Percentiles rank a stretch among this genome's conserved stretches.
Evolutionary conservation across 1,140 invertebrate genomes (phyloP).

Genomic region (Eubasilissa regina): DNA sequence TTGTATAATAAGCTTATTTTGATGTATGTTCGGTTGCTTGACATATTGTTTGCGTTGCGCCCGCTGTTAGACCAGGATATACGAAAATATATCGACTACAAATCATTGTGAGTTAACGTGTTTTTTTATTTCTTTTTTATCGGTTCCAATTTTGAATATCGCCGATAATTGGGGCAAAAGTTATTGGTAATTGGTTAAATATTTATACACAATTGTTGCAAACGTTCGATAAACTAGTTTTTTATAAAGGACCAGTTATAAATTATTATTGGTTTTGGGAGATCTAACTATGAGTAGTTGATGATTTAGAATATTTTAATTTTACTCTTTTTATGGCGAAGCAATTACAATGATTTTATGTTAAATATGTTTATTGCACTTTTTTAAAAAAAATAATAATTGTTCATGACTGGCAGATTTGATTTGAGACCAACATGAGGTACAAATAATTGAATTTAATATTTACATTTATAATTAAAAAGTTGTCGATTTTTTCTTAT

Average conservation of each 20-base stretch:
- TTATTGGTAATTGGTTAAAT: constrained; percentile 6
- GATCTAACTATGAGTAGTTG: no score
- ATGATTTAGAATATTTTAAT: no score
- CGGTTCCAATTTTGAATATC: not conserved
- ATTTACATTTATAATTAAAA: not conserved
- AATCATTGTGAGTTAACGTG: constrained; percentile 1
- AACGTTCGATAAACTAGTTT: no score
- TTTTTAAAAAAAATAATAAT: no score
- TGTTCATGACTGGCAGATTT: not conserved
- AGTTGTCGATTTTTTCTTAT: no score
- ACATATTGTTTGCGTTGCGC: not conserved
- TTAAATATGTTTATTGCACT: no score
- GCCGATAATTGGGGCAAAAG: not conserved
- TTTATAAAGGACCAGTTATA: no score
- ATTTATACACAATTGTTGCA: not conserved
- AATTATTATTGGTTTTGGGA: no score
- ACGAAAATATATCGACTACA: constrained; percentile 5
- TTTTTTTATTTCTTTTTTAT: not conserved
- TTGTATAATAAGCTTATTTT: constrained; percentile 13
- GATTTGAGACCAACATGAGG: no score
- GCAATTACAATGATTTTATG: no score
- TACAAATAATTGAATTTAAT: no score
- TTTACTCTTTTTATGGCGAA: no score
- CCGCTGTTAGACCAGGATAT: constrained; percentile 27
- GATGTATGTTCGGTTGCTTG: constrained; percentile 7